Evolutionary conservation across 2,797 vertebrate species (phyloP), one percentile per base, ranked within the genome.

Genomic region (Sebastes oblongus): DNA sequence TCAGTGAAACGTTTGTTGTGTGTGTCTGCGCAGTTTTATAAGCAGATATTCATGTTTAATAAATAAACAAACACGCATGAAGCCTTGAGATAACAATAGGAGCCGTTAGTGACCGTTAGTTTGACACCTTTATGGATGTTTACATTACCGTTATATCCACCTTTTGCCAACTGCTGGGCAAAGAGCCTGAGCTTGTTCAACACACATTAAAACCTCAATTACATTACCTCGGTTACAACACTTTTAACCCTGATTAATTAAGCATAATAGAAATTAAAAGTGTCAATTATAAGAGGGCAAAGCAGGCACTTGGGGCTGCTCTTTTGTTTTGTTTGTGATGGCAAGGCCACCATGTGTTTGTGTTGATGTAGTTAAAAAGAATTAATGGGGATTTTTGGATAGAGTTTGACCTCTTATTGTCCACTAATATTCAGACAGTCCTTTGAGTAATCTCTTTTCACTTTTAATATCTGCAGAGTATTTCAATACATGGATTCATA

Each of bases 81-180:
- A 10, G 9, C 6, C 5, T 2, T 18, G 25, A 64, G 59, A 59
- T 20, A 52, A 27, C 10, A 36, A 10, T 11, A 42, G 2, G 7
- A 32, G 27, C 36, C 36, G 36, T 29, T 67, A 61, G 66, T 78
- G 81, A 58, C 75, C 68, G 58, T 75, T 77, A 74, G 78, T 72
- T 72, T 88, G 85, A 79, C 82, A 89, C 83, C 85, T 82, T 66
- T 82, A 72, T 83, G 73, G 78, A 82, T 92, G 91, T 92, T 94
- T 94, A 94, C 91, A 92, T 90, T 84, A 77, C 80, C 81, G 67
- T 87, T 85, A 65, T 88, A 65, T 89, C 81, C 78, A 82, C 78
- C 84, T 84, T 78, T 72, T 25, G 62, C 79, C 36, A 16, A 6
- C 8, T 39, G 74, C 64, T 60, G 68, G 69, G 67, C 64, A 75